Percentiles rank a stretch among this genome's conserved stretches.
phyloP scores from a whole-genome alignment of 2,797 vertebrate species.

The Anableps anableps region DNA sequence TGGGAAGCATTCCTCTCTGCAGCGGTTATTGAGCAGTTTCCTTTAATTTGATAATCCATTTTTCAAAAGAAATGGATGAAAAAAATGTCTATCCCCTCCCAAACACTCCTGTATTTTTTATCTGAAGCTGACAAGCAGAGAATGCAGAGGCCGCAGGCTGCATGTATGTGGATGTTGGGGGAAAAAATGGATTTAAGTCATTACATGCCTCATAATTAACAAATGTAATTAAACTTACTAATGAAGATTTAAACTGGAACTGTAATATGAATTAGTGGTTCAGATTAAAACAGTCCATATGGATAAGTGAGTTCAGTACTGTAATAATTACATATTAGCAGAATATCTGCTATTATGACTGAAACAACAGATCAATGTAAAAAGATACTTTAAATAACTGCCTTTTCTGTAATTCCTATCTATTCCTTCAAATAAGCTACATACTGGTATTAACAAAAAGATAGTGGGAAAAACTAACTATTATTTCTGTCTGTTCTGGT shows the following conservation, averaged over 20 bases:
- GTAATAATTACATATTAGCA: slow-evolving; percentile 8
- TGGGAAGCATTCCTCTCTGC: slow-evolving; percentile 73
- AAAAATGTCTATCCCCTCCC: slow-evolving; percentile 50
- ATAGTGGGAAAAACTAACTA: neutral
- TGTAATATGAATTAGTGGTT: slow-evolving; percentile 42
- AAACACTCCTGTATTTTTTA: slow-evolving; percentile 63
- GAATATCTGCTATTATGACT: slow-evolving; percentile 1
- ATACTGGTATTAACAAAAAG: neutral
- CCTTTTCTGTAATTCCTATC: neutral
- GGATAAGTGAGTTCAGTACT: slow-evolving; percentile 12
- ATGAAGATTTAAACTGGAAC: slow-evolving; percentile 44
- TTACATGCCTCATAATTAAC: slow-evolving; percentile 65
- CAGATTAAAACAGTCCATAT: slow-evolving; percentile 15
- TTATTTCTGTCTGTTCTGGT: neutral
- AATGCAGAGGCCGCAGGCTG: slow-evolving; percentile 49
- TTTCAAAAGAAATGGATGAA: slow-evolving; percentile 62
- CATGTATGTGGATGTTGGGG: slow-evolving; percentile 58
- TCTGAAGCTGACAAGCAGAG: slow-evolving; percentile 48
- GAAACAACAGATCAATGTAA: neutral
- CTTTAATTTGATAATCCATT: slow-evolving; percentile 81
- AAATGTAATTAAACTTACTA: slow-evolving; percentile 66
- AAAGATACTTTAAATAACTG: neutral
- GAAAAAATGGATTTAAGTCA: slow-evolving; percentile 68
- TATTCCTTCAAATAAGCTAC: neutral
- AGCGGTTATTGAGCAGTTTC: slow-evolving; percentile 76